Evolutionary conservation across 1,140 invertebrate genomes (phyloP).

Genomic region (Drosophila parabipectinata): DNA sequence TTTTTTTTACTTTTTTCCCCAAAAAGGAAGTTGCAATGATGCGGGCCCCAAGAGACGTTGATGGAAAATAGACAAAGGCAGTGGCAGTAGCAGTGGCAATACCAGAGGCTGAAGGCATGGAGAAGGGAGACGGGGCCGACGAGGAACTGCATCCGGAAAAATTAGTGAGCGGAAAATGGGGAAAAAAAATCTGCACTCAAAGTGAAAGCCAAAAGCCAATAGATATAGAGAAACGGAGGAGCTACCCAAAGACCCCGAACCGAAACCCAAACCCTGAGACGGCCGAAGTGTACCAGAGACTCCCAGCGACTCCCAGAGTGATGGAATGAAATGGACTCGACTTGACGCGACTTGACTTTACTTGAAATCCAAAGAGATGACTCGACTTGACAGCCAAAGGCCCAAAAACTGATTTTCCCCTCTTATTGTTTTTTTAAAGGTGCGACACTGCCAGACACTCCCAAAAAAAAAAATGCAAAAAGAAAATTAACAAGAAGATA

Average conservation of each 20-base stretch:
- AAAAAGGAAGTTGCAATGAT: constrained; percentile 56
- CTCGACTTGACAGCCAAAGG: constrained; percentile 19
- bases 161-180: constrained; percentile 73
- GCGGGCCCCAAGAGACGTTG: constrained; percentile 41
- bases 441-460: constrained; percentile 60
- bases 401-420: constrained; percentile 23
- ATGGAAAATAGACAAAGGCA: constrained; percentile 22
- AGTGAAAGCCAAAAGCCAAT: constrained; percentile 67
- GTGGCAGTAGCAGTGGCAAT: not conserved
- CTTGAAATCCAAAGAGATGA: constrained; percentile 17
- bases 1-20: constrained; percentile 8
- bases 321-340: constrained; percentile 45
- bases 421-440: constrained; percentile 22
- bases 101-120: not conserved
- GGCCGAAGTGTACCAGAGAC: not conserved
- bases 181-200: constrained; percentile 60
- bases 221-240: constrained; percentile 18
- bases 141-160: constrained; percentile 74
- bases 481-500: constrained; percentile 26
- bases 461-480: constrained; percentile 31
- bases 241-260: constrained; percentile 2
- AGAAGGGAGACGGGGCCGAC: constrained; percentile 3
- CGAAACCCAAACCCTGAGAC: constrained; percentile 7
- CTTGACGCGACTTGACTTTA: constrained; percentile 5
- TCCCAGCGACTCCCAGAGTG: constrained; percentile 3